Percentiles rank a stretch among this genome's conserved stretches.
Evolutionary conservation across 2,797 vertebrate species (phyloP).

Genomic region (Diplodus puntazzo): DNA sequence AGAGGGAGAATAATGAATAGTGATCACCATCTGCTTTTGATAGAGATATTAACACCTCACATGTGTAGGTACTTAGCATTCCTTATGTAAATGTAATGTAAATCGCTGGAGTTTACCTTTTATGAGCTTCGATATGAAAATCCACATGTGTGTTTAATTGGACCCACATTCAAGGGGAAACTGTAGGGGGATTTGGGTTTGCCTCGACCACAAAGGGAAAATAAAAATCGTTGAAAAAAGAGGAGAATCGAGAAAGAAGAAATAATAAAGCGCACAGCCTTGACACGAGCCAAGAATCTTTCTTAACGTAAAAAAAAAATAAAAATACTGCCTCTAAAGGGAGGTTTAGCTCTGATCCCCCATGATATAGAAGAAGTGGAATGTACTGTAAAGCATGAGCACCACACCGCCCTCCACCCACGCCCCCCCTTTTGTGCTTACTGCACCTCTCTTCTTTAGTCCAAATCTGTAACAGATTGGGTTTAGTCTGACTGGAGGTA

Average conservation of each 20-base stretch:
- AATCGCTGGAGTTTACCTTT: slow-evolving; percentile 78
- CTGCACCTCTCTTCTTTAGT: slow-evolving; percentile 72
- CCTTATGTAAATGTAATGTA: slow-evolving; percentile 83
- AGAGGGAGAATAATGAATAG: slow-evolving; percentile 34
- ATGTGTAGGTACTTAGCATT: slow-evolving; percentile 76
- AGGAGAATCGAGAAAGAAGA: slow-evolving; percentile 44
- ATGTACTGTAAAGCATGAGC: slow-evolving; percentile 67
- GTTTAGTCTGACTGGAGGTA: slow-evolving; percentile 86
- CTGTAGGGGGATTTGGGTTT: slow-evolving; percentile 73
- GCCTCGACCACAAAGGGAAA: slow-evolving; percentile 76
- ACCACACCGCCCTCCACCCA: slow-evolving; percentile 31
- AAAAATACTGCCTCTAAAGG: slow-evolving; percentile 64
- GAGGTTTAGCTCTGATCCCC: slow-evolving; percentile 70
- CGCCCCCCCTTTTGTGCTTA: slow-evolving; percentile 40
- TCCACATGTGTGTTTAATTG: slow-evolving; percentile 86
- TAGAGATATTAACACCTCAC: slow-evolving; percentile 70
- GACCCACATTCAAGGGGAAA: slow-evolving; percentile 77
- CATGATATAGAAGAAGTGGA: slow-evolving; percentile 74
- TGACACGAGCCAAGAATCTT: slow-evolving; percentile 69
- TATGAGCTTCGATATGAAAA: slow-evolving; percentile 81
- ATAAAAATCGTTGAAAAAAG: slow-evolving; percentile 69
- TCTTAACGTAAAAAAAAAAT: slow-evolving; percentile 59
- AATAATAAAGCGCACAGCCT: slow-evolving; percentile 51
- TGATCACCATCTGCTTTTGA: slow-evolving; percentile 77
- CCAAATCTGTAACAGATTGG: slow-evolving; percentile 88